A percentile compares a stretch with the other conserved stretches of the same genome.
These are phyloP conservation scores for Benthosema pterotum DNA, from an alignment of 2,797 vertebrate genomes.

Conservation along the genomic window DNA sequence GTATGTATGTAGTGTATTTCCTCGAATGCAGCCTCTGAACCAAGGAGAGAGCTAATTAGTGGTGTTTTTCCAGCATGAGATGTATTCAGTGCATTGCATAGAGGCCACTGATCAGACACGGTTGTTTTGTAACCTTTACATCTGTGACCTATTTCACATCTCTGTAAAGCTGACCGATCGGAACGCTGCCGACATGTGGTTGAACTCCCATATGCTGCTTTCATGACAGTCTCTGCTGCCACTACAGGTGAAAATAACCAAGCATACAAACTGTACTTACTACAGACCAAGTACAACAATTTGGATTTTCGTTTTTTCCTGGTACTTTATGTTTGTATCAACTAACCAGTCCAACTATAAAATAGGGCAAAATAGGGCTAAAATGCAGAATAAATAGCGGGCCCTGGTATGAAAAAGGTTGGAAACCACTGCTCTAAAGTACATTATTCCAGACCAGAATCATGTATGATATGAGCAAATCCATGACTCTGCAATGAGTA, in stretches of 20 bases:
- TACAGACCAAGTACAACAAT: no score
- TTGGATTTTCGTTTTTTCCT: no score
- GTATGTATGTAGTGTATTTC: slow-evolving; percentile 32
- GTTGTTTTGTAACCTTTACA: slow-evolving; percentile 48
- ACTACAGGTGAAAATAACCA: slow-evolving; percentile 16
- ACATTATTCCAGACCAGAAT: no score
- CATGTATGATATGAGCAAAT: no score
- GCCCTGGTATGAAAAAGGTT: no score
- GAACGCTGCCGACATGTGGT: slow-evolving; percentile 45
- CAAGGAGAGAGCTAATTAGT: slow-evolving; percentile 16
- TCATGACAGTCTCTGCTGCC: slow-evolving; percentile 50
- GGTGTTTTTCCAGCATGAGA: slow-evolving; percentile 30
- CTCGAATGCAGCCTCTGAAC: slow-evolving; percentile 17
- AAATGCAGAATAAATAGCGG: no score
- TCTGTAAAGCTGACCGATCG: slow-evolving; percentile 45
- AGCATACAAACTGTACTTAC: no score
- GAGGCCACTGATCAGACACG: slow-evolving; percentile 43
- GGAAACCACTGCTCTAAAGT: no score
- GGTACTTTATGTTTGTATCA: no score
- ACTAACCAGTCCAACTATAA: no score
- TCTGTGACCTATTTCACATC: slow-evolving; percentile 58
- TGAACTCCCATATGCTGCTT: slow-evolving; percentile 38
- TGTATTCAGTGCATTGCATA: slow-evolving; percentile 8
- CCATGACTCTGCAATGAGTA: no score
- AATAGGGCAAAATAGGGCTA: no score